These are phyloP conservation scores for Aphodius granarius DNA, from an alignment of 2,888 invertebrate genomes.

Conservation along the genomic window DNA sequence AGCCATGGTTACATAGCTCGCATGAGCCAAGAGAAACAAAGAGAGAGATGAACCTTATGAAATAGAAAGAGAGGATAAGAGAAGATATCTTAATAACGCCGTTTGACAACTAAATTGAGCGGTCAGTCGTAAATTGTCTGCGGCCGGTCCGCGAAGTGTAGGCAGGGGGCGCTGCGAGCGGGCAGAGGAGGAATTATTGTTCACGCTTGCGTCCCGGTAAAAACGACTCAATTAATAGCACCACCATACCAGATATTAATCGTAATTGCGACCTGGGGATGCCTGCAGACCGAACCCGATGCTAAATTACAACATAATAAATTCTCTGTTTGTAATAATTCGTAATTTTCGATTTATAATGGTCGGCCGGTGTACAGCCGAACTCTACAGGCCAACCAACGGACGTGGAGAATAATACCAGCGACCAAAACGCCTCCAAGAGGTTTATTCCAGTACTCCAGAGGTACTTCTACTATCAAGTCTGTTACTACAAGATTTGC, in stretches of 20 bases:
- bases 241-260: constrained; percentile 9
- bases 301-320: constrained; percentile 27
- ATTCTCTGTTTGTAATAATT: constrained; percentile 29
- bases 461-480: no score
- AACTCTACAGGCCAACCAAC: constrained; percentile 16
- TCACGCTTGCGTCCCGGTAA: constrained; percentile 7
- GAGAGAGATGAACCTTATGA: background rate
- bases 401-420: background rate
- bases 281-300: constrained; percentile 8
- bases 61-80: background rate
- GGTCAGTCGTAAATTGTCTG: constrained; percentile 35
- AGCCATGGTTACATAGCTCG: background rate
- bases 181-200: constrained; percentile 3
- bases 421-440: background rate
- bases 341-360: background rate
- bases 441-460: no score
- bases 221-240: constrained; percentile 12
- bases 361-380: constrained; percentile 19
- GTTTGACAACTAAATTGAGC: constrained; percentile 41
- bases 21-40: background rate
- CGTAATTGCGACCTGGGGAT: constrained; percentile 4
- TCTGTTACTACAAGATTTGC: no score
- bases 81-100: constrained; percentile 40
- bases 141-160: background rate
- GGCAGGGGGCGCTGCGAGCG: background rate